These are phyloP conservation scores for Phalacrocorax aristotelis DNA, from an alignment of 2,113 vertebrate genomes.

Conservation along the genomic window DNA sequence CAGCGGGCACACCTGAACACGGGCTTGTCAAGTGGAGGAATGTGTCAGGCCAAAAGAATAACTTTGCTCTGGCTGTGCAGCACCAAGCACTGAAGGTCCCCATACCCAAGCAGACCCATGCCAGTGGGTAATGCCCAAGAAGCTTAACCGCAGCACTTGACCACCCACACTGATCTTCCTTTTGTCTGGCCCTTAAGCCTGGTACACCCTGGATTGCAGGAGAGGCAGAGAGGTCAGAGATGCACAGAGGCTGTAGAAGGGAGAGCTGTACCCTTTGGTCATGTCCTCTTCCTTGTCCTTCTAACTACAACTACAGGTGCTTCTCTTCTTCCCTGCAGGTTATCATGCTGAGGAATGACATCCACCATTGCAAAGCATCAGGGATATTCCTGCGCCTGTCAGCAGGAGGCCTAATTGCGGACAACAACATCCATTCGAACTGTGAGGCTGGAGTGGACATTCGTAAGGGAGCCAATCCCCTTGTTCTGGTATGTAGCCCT, in stretches of 20 bases:
- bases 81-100: no score
- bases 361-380: conserved; percentile 83
- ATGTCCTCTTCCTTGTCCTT: neutral
- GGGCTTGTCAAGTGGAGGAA: neutral
- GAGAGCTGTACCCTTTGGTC: neutral
- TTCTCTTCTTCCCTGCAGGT: conserved; percentile 70
- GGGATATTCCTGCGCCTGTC: conserved; percentile 87
- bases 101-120: neutral
- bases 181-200: neutral
- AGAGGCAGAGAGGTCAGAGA: rapidly evolving
- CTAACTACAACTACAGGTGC: neutral
- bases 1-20: rapidly evolving
- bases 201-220: neutral
- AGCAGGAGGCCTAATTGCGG: conserved; percentile 83
- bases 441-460: conserved; percentile 86
- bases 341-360: conserved; percentile 85
- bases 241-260: neutral
- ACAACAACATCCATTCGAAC: conserved; percentile 87
- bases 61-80: neutral
- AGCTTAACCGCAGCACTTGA: neutral
- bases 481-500: conserved; percentile 79
- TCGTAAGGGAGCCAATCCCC: conserved; percentile 83
- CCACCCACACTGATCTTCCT: no score
- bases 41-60: no score
- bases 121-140: neutral